Evolutionary conservation across 2,888 invertebrate genomes (phyloP).

Genomic region (Leptopilina syphax): DNA sequence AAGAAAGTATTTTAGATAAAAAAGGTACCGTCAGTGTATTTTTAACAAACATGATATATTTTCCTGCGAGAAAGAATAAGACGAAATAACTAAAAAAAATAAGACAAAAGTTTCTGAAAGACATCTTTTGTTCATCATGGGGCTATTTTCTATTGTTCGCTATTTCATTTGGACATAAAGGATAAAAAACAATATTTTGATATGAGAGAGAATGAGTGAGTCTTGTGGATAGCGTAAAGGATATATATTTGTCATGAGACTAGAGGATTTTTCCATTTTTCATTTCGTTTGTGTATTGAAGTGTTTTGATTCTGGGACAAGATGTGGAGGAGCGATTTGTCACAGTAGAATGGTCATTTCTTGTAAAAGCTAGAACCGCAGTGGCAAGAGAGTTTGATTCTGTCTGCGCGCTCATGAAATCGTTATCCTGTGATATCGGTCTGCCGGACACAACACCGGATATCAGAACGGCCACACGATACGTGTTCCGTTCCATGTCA

Average conservation of each 20-base stretch:
- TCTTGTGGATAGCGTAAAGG: neutral
- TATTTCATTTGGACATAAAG: neutral
- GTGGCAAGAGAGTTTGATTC: slow-evolving; percentile 3
- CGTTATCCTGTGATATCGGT: slow-evolving; percentile 52
- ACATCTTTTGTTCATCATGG: too few species aligned
- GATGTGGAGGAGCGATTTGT: slow-evolving; percentile 21
- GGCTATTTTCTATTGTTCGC: neutral
- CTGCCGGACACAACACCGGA: slow-evolving; percentile 46
- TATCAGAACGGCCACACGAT: slow-evolving; percentile 56
- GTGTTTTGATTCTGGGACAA: slow-evolving; percentile 14
- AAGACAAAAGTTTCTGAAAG: too few species aligned
- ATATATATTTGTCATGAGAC: slow-evolving; percentile 2
- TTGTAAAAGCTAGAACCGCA: slow-evolving; percentile 2
- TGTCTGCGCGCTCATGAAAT: slow-evolving; percentile 50
- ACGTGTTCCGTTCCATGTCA: slow-evolving; percentile 57
- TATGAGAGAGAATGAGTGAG: neutral
- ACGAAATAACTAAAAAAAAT: too few species aligned
- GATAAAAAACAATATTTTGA: neutral
- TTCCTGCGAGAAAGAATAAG: too few species aligned
- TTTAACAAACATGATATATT: too few species aligned
- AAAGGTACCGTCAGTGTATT: too few species aligned
- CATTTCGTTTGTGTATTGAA: slow-evolving; percentile 30
- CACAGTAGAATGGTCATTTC: slow-evolving; percentile 42
- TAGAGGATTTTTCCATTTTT: slow-evolving; percentile 27
- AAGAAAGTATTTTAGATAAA: too few species aligned